Conservation (phyloP, 2,113 vertebrate genomes). For the Onychorhynchus coronatus region DNA sequence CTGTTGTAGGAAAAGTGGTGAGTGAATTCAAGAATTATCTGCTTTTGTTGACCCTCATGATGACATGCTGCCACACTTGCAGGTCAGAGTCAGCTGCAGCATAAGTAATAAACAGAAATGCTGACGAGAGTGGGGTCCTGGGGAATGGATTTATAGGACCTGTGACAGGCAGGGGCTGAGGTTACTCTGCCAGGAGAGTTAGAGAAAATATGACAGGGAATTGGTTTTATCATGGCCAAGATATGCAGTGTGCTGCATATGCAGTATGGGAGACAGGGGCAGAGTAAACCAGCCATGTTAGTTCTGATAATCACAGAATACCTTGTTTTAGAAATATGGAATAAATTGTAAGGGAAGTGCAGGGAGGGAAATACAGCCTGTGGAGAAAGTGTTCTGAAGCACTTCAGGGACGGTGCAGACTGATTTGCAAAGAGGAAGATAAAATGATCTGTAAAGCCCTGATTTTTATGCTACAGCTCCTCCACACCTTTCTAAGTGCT, state of each 20-base stretch:
- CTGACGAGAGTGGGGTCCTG: not conserved
- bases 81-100: not conserved
- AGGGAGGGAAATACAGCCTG: not conserved
- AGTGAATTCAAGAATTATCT: not conserved
- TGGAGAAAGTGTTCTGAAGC: not conserved
- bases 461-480: constrained; percentile 15
- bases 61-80: not conserved
- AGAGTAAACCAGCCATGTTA: not conserved
- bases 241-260: not conserved
- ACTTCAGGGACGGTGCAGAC: not conserved
- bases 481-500: constrained; percentile 45
- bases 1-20: not conserved
- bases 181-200: not conserved
- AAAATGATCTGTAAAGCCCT: constrained; percentile 11
- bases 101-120: constrained; percentile 2
- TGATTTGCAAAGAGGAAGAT: not conserved
- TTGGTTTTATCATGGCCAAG: not conserved
- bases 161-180: not conserved
- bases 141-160: not conserved
- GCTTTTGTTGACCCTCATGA: not conserved
- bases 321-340: not conserved
- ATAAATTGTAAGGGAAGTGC: not conserved
- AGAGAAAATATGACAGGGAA: not conserved
- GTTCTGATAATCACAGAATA: not conserved
- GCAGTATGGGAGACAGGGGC: not conserved